A percentile compares a stretch with the other conserved stretches of the same genome.
Conservation (phyloP, 2,113 vertebrate genomes). For the Pionites leucogaster region DNA sequence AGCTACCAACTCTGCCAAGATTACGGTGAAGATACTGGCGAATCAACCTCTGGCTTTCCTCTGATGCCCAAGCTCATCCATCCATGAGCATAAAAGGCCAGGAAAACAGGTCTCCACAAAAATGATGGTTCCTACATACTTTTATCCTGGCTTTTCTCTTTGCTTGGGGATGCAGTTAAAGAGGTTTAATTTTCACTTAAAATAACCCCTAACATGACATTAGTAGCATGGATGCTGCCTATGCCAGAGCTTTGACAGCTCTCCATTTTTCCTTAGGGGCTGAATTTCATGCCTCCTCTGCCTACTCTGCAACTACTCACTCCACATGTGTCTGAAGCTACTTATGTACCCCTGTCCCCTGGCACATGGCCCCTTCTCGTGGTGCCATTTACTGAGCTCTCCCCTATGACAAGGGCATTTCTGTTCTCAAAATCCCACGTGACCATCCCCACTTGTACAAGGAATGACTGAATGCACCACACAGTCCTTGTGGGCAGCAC, state of each 20-base stretch:
- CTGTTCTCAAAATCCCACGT: not conserved
- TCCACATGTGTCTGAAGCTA: not conserved
- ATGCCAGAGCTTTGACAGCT: not conserved
- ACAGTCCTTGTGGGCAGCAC: not conserved
- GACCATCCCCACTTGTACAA: not conserved
- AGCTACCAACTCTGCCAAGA: not conserved
- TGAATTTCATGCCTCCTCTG: not conserved
- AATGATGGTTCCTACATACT: not conserved
- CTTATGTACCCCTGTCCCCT: accelerated
- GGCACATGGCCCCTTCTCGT: not conserved
- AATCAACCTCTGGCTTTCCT: not conserved
- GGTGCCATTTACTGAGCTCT: not conserved
- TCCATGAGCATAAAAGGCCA: not conserved
- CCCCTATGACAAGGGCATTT: not conserved
- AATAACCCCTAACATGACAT: not conserved
- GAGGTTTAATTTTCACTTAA: not conserved
- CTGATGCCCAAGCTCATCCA: accelerated
- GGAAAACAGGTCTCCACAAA: not conserved
- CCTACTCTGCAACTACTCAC: not conserved
- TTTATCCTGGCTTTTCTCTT: not conserved
- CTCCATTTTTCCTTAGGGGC: not conserved
- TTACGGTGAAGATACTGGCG: not conserved
- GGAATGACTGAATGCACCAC: not conserved
- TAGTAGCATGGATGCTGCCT: not conserved
- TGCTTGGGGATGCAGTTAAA: not conserved